A percentile compares a stretch with the other conserved stretches of the same genome.
phyloP scores from a whole-genome alignment of 2,113 vertebrate genomes.

The Etheostoma spectabile region DNA sequence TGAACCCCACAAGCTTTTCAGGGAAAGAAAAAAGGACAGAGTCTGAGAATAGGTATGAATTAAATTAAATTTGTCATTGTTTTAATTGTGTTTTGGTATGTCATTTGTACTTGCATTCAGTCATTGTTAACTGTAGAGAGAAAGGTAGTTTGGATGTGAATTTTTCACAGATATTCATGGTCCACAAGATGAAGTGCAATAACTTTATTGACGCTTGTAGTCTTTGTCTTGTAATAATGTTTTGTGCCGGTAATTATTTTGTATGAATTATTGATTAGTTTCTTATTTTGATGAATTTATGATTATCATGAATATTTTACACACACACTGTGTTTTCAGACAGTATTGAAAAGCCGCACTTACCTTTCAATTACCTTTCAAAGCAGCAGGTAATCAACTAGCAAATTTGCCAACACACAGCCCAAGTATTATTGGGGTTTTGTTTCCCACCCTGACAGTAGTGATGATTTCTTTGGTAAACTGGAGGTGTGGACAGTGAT shows the following conservation, averaged over 20 bases:
- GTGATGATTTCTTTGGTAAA: not conserved
- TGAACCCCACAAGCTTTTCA: not conserved
- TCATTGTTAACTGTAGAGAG: not conserved
- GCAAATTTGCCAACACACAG: not conserved
- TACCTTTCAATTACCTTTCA: constrained; percentile 2
- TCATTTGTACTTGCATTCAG: not conserved
- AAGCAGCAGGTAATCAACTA: not conserved
- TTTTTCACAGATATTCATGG: too few species aligned
- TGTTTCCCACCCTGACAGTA: not conserved
- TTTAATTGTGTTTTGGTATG: not conserved
- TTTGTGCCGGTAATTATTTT: not conserved
- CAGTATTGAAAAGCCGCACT: not conserved
- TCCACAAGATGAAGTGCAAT: not conserved
- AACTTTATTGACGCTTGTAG: not conserved
- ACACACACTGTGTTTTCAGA: not conserved
- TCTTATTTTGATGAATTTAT: too few species aligned
- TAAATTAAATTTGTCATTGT: not conserved
- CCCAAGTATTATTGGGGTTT: not conserved
- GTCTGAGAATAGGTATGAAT: not conserved
- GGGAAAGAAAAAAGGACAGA: not conserved
- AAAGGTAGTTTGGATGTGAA: not conserved
- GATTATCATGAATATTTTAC: not conserved
- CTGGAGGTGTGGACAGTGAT: not conserved
- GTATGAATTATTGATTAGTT: too few species aligned
- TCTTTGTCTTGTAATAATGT: not conserved